Conservation (phyloP, 2,113 vertebrate species). For the Gambusia holbrooki region DNA sequence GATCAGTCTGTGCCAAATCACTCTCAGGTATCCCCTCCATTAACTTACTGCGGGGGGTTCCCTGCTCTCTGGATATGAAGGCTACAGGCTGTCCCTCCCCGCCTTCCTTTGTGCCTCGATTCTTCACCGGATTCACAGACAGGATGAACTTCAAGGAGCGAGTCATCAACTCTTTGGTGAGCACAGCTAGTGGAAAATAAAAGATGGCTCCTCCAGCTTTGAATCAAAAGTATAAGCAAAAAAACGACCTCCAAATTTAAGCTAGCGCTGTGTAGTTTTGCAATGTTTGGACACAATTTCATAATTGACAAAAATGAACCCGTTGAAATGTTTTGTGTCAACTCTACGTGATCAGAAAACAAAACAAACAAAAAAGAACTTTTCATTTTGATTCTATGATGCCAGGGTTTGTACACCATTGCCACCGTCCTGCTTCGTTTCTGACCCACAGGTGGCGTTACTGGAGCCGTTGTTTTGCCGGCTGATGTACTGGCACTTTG, state of each 20-base stretch:
- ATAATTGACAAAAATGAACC: background rate
- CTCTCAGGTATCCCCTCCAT: slow-evolving; percentile 65
- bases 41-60: slow-evolving; percentile 77
- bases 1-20: background rate
- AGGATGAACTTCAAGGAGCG: slow-evolving; percentile 85
- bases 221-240: background rate
- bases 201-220: background rate
- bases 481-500: slow-evolving; percentile 58
- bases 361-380: background rate
- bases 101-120: slow-evolving; percentile 78
- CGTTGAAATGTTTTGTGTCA: background rate
- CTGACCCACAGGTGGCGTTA: slow-evolving; percentile 53
- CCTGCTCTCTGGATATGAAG: slow-evolving; percentile 61
- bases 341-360: background rate
- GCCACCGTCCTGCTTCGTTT: background rate
- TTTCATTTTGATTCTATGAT: background rate
- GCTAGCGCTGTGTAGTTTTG: too few relatives aligned
- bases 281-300: background rate
- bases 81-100: slow-evolving; percentile 77
- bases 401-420: too few relatives aligned
- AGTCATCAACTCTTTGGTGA: slow-evolving; percentile 78
- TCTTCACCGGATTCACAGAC: slow-evolving; percentile 77
- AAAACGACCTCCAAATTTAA: too few relatives aligned
- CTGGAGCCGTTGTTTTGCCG: slow-evolving; percentile 78
- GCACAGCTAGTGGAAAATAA: background rate